Evolutionary conservation across 2,797 vertebrate genomes (phyloP).

Genomic region (Leptoclinus maculatus): DNA sequence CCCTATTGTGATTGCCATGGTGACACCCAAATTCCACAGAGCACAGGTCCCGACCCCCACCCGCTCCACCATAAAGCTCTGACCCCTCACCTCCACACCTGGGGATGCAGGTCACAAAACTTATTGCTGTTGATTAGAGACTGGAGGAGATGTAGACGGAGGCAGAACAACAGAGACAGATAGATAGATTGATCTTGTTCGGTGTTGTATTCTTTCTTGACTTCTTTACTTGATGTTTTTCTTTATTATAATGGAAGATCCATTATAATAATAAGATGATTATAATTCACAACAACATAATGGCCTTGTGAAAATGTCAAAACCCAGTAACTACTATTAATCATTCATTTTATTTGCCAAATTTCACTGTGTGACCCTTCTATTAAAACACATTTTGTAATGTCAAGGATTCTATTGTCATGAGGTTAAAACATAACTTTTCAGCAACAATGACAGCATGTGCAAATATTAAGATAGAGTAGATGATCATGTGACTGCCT

Average conservation of each 20-base stretch:
- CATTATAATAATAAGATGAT: not conserved
- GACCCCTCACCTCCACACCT: constrained; percentile 82
- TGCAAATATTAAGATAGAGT: not conserved
- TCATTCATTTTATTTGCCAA: not conserved
- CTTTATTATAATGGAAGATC: not conserved
- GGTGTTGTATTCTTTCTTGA: not conserved
- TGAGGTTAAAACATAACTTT: not conserved
- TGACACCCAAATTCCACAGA: constrained; percentile 80
- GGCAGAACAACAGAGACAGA: not conserved
- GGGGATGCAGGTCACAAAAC: constrained; percentile 71
- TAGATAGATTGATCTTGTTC: not conserved
- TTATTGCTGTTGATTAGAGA: constrained; percentile 46
- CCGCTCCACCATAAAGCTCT: constrained; percentile 69
- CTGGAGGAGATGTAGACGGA: constrained; percentile 5
- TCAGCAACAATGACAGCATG: not conserved
- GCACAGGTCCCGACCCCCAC: constrained; percentile 75
- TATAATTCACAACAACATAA: not conserved
- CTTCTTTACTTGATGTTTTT: not conserved
- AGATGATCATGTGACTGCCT: not conserved
- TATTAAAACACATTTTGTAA: not conserved
- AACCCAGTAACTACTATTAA: not conserved
- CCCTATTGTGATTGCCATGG: constrained; percentile 76
- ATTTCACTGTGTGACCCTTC: not conserved
- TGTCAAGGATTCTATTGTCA: not conserved
- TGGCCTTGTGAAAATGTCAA: not conserved